Base-by-base conservation (phyloP, 2,113 vertebrate species). In the Solea solea region DNA sequence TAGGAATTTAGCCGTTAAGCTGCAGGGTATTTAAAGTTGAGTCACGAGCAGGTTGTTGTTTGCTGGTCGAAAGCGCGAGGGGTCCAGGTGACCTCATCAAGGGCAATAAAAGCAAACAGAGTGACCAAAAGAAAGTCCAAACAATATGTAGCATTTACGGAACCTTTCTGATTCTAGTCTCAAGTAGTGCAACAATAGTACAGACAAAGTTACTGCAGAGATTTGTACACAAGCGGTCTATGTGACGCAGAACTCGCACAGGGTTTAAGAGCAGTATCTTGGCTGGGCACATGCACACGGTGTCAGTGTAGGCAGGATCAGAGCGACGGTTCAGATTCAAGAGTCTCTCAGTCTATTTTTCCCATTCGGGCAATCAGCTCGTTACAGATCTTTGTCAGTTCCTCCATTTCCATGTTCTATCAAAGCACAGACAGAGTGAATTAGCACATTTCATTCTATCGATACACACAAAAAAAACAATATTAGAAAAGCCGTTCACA, bases 371-470 rank as follows among this genome's bases (percentile, higher is more conserved):
- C 96, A 14, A 99, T 99, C 85, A 99, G 94, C 92, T 99, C 98
- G 0, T 99, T 97, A 0, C 98, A 99, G 90, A 99, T 99, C 93
- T 99, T 99, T 8, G 98, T 98, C 84, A 99, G 94, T 82, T 99
- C 97, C 91, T 98, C 98, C 0, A 98, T 98, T 88, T 99, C 98
- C 90, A 98, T 95, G 90, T 96, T 98, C 98, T 99, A 91, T 62
- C 88, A 92, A 74, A 50, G 73, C 15, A 64, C 34, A 12, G 41
- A 52, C 9, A 48, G 25, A 39, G 41, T 7, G 8, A 12, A 63
- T 28, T 16, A n/a, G 9, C 45, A 57, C 7, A 63, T 51, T 42
- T 14, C 50, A 67, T 50, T 13, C 21, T 12, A 28, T 46, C 9
- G 21, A 27, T 42, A 10, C 14, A 13, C 13, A 41, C 27, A 27